Base-by-base conservation (phyloP, 2,113 vertebrate genomes). In the Alexandromys fortis region DNA sequence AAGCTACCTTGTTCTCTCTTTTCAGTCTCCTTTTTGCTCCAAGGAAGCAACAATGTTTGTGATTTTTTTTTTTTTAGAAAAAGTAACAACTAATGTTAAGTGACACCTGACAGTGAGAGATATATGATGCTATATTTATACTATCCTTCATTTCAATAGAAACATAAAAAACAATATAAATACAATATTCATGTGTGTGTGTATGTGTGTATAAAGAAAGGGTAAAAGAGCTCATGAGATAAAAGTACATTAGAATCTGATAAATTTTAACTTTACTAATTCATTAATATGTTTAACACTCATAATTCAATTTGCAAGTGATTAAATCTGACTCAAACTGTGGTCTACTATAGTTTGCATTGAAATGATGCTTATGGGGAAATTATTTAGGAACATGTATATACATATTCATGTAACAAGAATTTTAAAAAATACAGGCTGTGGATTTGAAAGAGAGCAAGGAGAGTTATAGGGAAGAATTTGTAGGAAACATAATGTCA, bases 71-170 rank as follows among this genome's bases (percentile, higher is more conserved):
- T 58, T 63, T 65, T 68, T 68, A 13, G 22, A 42, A 42, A 75
- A n/a, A 76, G 24, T 70, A 88, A 89, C 78, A n/a, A 22, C 26
- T 70, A 73, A 92, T 86, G 47, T 77, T 65, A 88, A 94, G 21
- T 76, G 86, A 89, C 49, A 78, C 0, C 8, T 49, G 47, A 65
- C 86, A 58, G 21, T 13, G 72, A 91, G 11, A 17, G 14, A 42
- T 90, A 93, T 77, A 86, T 86, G 97, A 78, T 82, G 61, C 9
- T 87, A 55, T 77, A 89, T 52, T 86, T 75, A 76, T 11, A 61
- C 72, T 93, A 85, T 3, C n/a, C 58, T 63, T 3, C 22, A 55
- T 28, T 83, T 78, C 30, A 73, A 35, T 58, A 24, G 42, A 93
- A 70, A 24, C 45, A 35, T 94, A 94, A 85, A 61, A 90, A 89